phyloP scores from a whole-genome alignment of 2,888 invertebrate species.

The Enchytraeus crypticus region DNA sequence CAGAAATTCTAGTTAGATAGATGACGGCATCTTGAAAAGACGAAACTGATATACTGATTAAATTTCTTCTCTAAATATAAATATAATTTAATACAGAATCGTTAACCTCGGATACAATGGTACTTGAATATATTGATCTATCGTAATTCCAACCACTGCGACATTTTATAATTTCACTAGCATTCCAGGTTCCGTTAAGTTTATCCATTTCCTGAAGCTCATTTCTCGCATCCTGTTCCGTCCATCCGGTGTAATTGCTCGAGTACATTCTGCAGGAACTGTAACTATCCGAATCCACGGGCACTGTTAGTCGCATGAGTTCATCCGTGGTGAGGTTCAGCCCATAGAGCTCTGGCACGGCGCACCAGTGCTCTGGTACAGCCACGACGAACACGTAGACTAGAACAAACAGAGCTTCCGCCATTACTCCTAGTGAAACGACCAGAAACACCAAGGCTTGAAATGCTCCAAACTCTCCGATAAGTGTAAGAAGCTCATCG shows the following conservation, averaged over 20 bases:
- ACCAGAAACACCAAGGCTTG: slow-evolving; percentile 12
- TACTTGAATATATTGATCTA: slow-evolving; percentile 7
- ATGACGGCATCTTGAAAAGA: too few relatives aligned
- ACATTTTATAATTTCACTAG: too few relatives aligned
- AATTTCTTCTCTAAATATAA: too few relatives aligned
- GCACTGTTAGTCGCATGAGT: slow-evolving; percentile 8
- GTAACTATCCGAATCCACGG: slow-evolving; percentile 6
- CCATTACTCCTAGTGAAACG: slow-evolving; percentile 8
- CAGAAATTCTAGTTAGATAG: too few relatives aligned
- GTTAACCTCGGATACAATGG: slow-evolving; percentile 18
- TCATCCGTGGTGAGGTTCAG: slow-evolving; percentile 1
- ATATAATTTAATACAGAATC: background rate
- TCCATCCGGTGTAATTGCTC: slow-evolving; percentile 13
- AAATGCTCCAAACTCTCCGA: slow-evolving; percentile 18
- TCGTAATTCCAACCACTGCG: slow-evolving; percentile 14
- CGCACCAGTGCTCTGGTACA: slow-evolving; percentile 9
- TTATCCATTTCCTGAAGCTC: background rate
- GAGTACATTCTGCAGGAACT: slow-evolving; percentile 13
- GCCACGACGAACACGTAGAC: slow-evolving; percentile 16
- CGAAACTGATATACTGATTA: too few relatives aligned
- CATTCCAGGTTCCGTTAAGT: background rate
- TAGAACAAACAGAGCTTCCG: slow-evolving; percentile 13
- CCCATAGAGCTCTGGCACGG: background rate
- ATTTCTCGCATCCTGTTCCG: slow-evolving; percentile 3
- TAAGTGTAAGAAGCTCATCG: slow-evolving; percentile 10